Evolutionary conservation across 2,113 vertebrate genomes (phyloP).

Genomic region (Ciconia stormi): DNA sequence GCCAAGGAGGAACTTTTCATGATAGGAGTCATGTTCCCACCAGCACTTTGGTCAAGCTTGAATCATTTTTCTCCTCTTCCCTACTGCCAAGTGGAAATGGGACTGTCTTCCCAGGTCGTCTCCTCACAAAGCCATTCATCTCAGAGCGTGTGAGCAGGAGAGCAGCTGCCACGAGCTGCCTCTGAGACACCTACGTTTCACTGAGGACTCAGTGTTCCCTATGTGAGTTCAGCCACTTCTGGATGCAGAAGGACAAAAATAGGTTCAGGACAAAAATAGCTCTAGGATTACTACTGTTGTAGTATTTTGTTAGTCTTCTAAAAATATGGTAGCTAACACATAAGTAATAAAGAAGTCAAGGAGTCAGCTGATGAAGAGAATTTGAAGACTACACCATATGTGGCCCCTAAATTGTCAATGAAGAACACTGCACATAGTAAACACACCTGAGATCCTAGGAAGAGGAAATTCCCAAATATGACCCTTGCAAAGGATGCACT

Average conservation of each 20-base stretch:
- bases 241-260: neutral
- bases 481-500: neutral
- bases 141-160: neutral
- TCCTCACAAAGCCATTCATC: neutral
- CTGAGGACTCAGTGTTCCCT: neutral
- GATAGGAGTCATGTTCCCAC: constrained; percentile 21
- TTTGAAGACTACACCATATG: neutral
- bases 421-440: neutral
- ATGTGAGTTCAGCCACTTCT: neutral
- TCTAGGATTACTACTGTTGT: neutral
- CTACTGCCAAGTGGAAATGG: constrained; percentile 6
- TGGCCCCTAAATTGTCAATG: neutral
- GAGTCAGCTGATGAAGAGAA: neutral
- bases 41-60: neutral
- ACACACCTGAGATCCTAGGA: neutral
- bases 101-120: neutral
- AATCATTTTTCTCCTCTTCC: neutral
- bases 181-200: neutral
- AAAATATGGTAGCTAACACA: neutral
- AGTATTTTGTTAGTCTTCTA: neutral
- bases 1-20: constrained; percentile 7
- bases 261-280: neutral
- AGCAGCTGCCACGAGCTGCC: neutral
- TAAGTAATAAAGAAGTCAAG: neutral
- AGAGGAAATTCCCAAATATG: constrained; percentile 1